These are phyloP conservation scores for Hydrozoanthus gracilis DNA, from an alignment of 92 coral and sea anemone species.

Conservation along the genomic window DNA sequence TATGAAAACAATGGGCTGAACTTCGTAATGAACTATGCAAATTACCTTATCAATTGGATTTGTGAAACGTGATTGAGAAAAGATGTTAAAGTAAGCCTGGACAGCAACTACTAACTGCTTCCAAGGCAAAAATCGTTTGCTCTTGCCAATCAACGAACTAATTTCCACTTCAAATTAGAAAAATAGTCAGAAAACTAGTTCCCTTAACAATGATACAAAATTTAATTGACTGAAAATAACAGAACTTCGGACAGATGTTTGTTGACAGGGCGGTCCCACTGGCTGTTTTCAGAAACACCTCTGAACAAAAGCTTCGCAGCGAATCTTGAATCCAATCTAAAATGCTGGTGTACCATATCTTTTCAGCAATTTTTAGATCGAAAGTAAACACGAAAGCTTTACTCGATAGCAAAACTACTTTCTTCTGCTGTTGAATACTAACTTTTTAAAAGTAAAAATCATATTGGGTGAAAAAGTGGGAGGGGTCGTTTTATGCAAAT, in stretches of 20 bases:
- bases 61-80: neutral
- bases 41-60: neutral
- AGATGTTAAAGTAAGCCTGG: neutral
- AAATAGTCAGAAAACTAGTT: neutral
- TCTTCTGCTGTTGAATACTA: conserved; percentile 1
- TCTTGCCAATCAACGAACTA: neutral
- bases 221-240: neutral
- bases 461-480: conserved; percentile 17
- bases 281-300: neutral
- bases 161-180: neutral
- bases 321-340: neutral
- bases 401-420: conserved; percentile 10
- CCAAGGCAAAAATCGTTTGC: neutral
- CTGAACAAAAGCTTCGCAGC: neutral
- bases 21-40: conserved; percentile 22
- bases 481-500: conserved; percentile 32
- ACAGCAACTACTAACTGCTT: neutral
- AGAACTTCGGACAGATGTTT: neutral
- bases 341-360: neutral
- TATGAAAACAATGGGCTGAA: conserved; percentile 24
- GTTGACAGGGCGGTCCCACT: neutral
- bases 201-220: conserved; percentile 2
- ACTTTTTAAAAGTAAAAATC: neutral
- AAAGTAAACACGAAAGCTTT: conserved; percentile 20
- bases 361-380: neutral